Base-by-base conservation (phyloP, 2,113 vertebrate genomes). In the Lepus timidus region DNA sequence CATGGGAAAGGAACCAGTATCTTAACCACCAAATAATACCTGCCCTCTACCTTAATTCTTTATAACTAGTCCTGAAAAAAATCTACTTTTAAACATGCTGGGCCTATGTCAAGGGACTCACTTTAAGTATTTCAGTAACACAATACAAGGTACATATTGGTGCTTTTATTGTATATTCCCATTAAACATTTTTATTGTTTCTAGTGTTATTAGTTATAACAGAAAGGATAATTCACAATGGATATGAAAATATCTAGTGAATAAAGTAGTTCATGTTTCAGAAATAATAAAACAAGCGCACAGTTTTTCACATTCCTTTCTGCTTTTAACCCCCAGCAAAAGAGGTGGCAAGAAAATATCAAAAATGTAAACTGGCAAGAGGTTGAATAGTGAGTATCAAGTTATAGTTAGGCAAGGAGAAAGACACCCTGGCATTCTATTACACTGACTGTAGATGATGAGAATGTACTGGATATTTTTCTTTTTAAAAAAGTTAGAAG, bases 211-310 rank as follows among this genome's bases (percentile, higher is more conserved):
- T 86, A 81, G 29, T 76, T 31, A 64, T 70, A 36, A 88, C 14
- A 51, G 44, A 33, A 10, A 92, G 16, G 11, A 70, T 85, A 33
- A 67, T 65, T 93, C 51, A 95, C 27, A 33, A n/a, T 23, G 13
- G 9, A 1, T 55, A n/a, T 91, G 68, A 92, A 96, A 85, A 87
- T 82, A 88, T 62, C 31, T 67, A 68, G 7, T 19, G 25, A 95
- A 84, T 70, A 71, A 91, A 68, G 20, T 23, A 25, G 14, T 68
- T 84, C 76, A 33, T 76, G 44, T 95, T 96, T 96, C 58, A 89
- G 64, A 95, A 80, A 84, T 20, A 65, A 65, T 82, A 67, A 93
- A 81, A 14, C 7, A 39, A 31, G 1, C 29, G 17, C 44, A 88
- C 55, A 71, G 25, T 17, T 92, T 91, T 88, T 74, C 31, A 80